Conservation (phyloP, 2,888 invertebrate genomes). For the Arrhopalites spinosus region DNA sequence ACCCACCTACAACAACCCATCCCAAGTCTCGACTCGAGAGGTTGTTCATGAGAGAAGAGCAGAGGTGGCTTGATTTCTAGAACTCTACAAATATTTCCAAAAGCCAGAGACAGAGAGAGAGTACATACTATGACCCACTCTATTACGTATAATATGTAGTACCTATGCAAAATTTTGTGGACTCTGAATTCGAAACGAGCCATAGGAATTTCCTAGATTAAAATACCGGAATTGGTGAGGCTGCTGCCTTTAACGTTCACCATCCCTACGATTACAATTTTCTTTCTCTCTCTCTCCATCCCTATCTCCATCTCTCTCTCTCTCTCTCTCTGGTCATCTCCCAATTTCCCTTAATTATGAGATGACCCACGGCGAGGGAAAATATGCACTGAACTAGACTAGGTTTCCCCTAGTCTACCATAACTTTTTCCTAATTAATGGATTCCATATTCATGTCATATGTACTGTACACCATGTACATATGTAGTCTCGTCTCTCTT, state of each 20-base stretch:
- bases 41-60: background rate
- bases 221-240: conserved; percentile 53
- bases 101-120: background rate
- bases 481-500: conserved; percentile 8
- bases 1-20: conserved; percentile 19
- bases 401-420: conserved; percentile 33
- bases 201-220: conserved; percentile 56
- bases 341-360: conserved; percentile 57
- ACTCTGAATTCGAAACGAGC: conserved; percentile 35
- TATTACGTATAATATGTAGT: no score
- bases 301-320: background rate
- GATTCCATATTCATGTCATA: conserved; percentile 50
- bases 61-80: background rate
- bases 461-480: no score
- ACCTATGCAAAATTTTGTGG: background rate
- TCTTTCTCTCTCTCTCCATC: background rate
- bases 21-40: background rate
- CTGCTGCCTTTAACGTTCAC: conserved; percentile 33
- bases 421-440: conserved; percentile 52
- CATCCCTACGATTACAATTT: conserved; percentile 2
- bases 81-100: background rate
- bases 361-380: conserved; percentile 56
- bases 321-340: conserved; percentile 50
- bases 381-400: conserved; percentile 33
- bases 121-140: background rate